Conservation (phyloP, 2,888 invertebrate genomes). For the Patella depressa region DNA sequence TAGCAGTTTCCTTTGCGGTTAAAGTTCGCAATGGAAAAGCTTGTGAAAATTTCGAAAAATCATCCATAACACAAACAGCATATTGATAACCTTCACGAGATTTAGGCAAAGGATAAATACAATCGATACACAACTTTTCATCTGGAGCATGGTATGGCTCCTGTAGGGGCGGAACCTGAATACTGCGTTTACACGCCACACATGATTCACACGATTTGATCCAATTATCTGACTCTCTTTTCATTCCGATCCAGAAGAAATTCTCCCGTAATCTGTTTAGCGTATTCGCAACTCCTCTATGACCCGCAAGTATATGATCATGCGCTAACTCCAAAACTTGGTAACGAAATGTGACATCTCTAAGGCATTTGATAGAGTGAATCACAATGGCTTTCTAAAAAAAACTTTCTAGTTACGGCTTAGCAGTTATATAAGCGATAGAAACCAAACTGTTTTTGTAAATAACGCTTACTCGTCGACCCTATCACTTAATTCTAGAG, state of each 20-base stretch:
- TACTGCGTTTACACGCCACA: background rate
- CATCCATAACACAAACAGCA: conserved; percentile 14
- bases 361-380: too few relatives aligned
- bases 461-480: too few relatives aligned
- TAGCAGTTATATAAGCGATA: too few relatives aligned
- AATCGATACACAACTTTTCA: conserved; percentile 9
- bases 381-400: too few relatives aligned
- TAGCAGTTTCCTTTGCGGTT: conserved; percentile 11
- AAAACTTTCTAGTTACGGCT: too few relatives aligned
- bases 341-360: too few relatives aligned
- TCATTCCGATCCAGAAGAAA: background rate
- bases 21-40: background rate
- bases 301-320: background rate
- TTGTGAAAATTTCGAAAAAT: conserved; percentile 2
- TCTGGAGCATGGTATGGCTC: background rate
- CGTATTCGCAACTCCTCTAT: background rate
- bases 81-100: conserved; percentile 2
- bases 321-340: background rate
- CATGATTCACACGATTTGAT: background rate
- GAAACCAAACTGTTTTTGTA: too few relatives aligned
- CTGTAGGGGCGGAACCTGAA: background rate
- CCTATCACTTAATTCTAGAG: too few relatives aligned
- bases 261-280: background rate
- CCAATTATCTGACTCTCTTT: background rate
- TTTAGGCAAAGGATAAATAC: background rate